Evolutionary conservation across 2,113 vertebrate species (phyloP), one percentile per base, ranked within the genome.

Genomic region (Dipodomys merriami): DNA sequence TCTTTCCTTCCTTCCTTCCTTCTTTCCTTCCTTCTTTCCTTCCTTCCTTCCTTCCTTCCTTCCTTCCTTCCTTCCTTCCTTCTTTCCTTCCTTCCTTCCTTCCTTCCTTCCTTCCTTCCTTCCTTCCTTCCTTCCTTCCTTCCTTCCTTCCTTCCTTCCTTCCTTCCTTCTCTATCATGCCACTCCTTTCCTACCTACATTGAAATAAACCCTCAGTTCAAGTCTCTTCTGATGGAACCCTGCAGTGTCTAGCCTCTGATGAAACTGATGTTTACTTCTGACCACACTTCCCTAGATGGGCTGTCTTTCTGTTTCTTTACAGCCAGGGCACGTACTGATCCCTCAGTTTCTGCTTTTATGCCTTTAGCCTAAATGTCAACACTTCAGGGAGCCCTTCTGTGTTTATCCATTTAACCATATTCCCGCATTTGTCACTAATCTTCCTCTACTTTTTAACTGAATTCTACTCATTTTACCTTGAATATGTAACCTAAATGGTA

Each of bases 1-100:
- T 25, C 35, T 16, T 2, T 10, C 46, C 22, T 19, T 4, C 27
- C 10, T 30, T 22, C 7, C 6, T 1, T 64, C 25, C 3, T 3
- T 16, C 3, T 2, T 0, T 20, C 19, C 39, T 27, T 65, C 35
- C 30, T 15, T 20, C 62, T 85, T 79, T 77, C n/a, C 16, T 3
- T 5, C 30, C 53, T 87, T 80, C 27, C 1, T 64, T 7, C 10
- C 27, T 69, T 29, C 25, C 67, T 69, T 7, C 30, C 27, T n/a
- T 1, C 53, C 25, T 30, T 13, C 27, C 23, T 49, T 2, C 22
- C 13, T 29, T 2, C 46, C 4, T 4, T 20, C 35, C 18, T 2
- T 25, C 35, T 16, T 2, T 10, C 46, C 22, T 19, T 4, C 27
- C 10, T 30, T 22, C 7, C 6, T 1, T 64, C 25, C 3, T 3